phyloP scores from a whole-genome alignment of 92 coral and sea anemone genomes.

The Heteractis magnifica region DNA sequence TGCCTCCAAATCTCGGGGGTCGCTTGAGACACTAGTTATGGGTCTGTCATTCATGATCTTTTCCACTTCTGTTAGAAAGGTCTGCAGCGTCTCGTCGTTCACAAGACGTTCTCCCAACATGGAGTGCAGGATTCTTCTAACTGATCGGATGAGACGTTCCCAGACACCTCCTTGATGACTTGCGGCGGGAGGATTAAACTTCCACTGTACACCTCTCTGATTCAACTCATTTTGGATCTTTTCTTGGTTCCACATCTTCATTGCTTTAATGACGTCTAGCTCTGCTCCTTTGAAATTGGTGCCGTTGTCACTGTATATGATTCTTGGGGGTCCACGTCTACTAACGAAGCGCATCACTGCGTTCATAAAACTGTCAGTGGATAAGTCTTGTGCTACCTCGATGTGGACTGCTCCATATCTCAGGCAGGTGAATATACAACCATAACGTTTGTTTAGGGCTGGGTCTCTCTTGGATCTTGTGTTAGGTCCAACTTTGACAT shows the following conservation, averaged over 20 bases:
- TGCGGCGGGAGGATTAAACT: constrained; percentile 56
- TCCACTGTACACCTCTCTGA: constrained; percentile 34
- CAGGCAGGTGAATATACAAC: constrained; percentile 43
- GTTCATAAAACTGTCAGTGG: constrained; percentile 46
- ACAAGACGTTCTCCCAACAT: constrained; percentile 52
- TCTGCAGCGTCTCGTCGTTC: constrained; percentile 35
- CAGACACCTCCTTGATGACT: constrained; percentile 59
- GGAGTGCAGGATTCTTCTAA: constrained; percentile 50
- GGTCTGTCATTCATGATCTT: constrained; percentile 53
- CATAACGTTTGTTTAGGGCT: constrained; percentile 32
- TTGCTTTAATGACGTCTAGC: constrained; percentile 39
- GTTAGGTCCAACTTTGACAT: constrained; percentile 39
- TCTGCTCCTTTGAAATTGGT: constrained; percentile 59
- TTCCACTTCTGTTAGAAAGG: constrained; percentile 53
- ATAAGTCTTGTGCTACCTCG: constrained; percentile 13
- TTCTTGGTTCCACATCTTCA: constrained; percentile 55
- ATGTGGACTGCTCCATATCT: neutral
- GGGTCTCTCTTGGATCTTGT: constrained; percentile 54
- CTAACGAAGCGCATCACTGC: constrained; percentile 44
- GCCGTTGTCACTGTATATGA: constrained; percentile 57
- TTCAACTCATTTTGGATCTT: constrained; percentile 38
- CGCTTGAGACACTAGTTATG: constrained; percentile 55
- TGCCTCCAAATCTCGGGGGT: constrained; percentile 56
- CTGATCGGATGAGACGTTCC: constrained; percentile 30
- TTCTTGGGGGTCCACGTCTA: constrained; percentile 51